Evolutionary conservation across 1,140 invertebrate species (phyloP).

Genomic region (Hesperophylax magnus): DNA sequence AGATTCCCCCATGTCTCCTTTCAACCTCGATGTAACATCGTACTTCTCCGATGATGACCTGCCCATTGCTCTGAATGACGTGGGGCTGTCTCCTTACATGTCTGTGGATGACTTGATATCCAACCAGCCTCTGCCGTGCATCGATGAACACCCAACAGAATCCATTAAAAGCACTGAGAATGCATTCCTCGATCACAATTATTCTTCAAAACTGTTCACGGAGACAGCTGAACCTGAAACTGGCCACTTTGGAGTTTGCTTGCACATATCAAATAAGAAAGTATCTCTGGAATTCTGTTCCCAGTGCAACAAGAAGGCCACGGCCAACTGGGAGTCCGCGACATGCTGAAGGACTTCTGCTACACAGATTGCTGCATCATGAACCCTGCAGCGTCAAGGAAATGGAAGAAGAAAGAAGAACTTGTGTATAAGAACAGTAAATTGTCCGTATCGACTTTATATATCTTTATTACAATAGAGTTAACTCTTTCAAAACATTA

Average conservation of each 20-base stretch:
- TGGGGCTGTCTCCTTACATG: conserved; percentile 4
- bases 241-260: conserved; percentile 66
- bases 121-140: conserved; percentile 2
- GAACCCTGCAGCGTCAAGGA: not conserved
- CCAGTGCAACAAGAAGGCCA: conserved; percentile 64
- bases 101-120: conserved; percentile 19
- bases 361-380: not conserved
- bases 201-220: conserved; percentile 37
- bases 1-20: conserved; percentile 28
- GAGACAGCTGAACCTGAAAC: not conserved
- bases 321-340: conserved; percentile 39
- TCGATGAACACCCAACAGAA: not conserved
- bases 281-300: conserved; percentile 72
- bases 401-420: not conserved
- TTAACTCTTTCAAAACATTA: not conserved
- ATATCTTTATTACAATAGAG: conserved; percentile 8
- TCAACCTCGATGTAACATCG: conserved; percentile 32
- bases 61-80: conserved; percentile 35
- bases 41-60: conserved; percentile 35
- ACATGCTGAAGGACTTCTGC: not conserved
- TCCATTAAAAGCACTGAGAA: conserved; percentile 1
- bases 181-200: conserved; percentile 33
- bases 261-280: conserved; percentile 70
- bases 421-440: conserved; percentile 32
- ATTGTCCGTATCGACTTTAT: conserved; percentile 48